Base-by-base conservation (phyloP, 2,797 vertebrate species). In the Antrozous pallidus region DNA sequence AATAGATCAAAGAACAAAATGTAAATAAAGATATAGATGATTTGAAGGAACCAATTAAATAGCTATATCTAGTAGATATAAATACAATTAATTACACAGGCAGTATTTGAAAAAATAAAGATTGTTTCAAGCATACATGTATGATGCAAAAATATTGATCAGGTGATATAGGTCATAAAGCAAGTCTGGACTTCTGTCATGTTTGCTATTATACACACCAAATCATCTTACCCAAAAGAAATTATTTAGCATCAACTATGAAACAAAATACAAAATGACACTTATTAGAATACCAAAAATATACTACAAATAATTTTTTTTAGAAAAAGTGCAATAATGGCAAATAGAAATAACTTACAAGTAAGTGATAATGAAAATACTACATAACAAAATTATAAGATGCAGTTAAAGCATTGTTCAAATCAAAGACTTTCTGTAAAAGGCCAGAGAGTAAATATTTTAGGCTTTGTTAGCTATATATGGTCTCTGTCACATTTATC, bases 311-410 rank as follows among this genome's bases (percentile, higher is more conserved):
- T 67, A 92, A 75, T 87, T 71, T 33, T 88, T 58, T 47, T 17
- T 47, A 10, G 42, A 42, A 71, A 84, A 65, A 33, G 56, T 89
- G 36, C 33, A 95, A 90, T 51, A 83, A 33, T 79, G 18, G 65
- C 20, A 90, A 86, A 47, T 70, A 83, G 3, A 83, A 40, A 45
- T 45, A 51, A 51, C 9, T 84, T 47, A 18, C 7, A 94, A 38
- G 42, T 71, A 79, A 93, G 36, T 73, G 78, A 69, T 63, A 40
- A 38, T 54, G 38, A 92, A 90, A 88, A 85, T 86, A 69, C 6
- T 79, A 33, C n/a, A 28, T 94, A 80, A n/a, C 14, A 88, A 90
- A 96, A 74, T 26, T 73, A 73, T 28, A 92, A 56, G 5, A n/a
- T 81, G 13, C 9, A 95, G 3, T 36, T 70, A 73, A 36, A 74